Base-by-base conservation (phyloP, 1,140 invertebrate genomes). In the Monomorium pharaonis region DNA sequence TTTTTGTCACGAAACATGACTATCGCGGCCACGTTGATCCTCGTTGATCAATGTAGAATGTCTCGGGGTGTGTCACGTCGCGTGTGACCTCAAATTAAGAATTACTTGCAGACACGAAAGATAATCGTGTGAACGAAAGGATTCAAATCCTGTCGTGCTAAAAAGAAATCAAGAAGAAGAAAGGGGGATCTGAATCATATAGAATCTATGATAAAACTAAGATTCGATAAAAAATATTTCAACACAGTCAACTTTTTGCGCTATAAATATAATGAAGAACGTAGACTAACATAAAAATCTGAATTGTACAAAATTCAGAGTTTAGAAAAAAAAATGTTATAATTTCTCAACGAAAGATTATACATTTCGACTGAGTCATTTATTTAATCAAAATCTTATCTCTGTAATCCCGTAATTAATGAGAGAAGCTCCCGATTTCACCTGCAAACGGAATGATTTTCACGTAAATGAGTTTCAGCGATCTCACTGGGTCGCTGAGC, bases 51-150 rank as follows among this genome's bases (percentile, higher is more conserved):
- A 81, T 24, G 30, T 49, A 67, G 18, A 9, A 83, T 47, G 44
- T 33, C 76, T 33, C 1, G 72, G 65, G 88, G 88, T 51, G 88
- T 81, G 85, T 75, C 88, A 12, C 33, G 44, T 89, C 72, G 87
- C 78, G 76, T 74, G 77, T 49, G 65, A 89, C 77, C 77, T 86
- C 76, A 27, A 12, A 78, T 78, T 78, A 78, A 51, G 14, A 21
- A 72, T 83, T 47, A 74, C n/a, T 9, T 44, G 14, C 18, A 24
- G 27, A 58, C 65, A 81, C 51, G 37, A 37, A 37, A 37, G 37
- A 37, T 37, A 37, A 37, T 33, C 33, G 33, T 33, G 75, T 78
- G 18, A 62, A 37, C 60, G 51, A 72, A 33, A 12, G 21, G n/a
- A 72, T 72, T 72, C 24, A 14, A 54, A 14, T 51, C 37, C n/a